phyloP scores from a whole-genome alignment of 2,888 invertebrate species.

The Dermolepida albohirtum region DNA sequence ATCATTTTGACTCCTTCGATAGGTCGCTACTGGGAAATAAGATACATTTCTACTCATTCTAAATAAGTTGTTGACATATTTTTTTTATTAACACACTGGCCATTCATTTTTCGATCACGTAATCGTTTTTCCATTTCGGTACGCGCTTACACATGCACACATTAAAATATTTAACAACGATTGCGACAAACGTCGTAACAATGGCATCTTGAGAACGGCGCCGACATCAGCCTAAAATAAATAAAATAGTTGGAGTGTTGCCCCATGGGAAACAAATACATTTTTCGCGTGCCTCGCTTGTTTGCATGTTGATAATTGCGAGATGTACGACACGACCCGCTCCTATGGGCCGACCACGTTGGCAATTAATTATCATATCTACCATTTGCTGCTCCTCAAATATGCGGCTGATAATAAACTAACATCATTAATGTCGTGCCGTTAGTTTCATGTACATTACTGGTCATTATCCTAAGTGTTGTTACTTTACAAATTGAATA shows the following conservation, averaged over 20 bases:
- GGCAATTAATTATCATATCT: too few species aligned
- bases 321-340: conserved; percentile 6
- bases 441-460: too few species aligned
- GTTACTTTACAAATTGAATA: too few species aligned
- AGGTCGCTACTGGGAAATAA: too few species aligned
- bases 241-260: conserved; percentile 39
- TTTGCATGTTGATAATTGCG: conserved; percentile 16
- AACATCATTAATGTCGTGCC: too few species aligned
- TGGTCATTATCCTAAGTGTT: too few species aligned
- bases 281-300: conserved; percentile 27
- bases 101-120: too few species aligned
- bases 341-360: background rate
- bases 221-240: conserved; percentile 32
- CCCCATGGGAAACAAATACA: conserved; percentile 33
- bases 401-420: conserved; percentile 6
- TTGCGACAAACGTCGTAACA: conserved; percentile 27
- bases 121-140: background rate
- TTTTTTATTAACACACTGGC: too few species aligned
- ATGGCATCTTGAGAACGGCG: conserved; percentile 17
- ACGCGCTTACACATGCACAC: conserved; percentile 1
- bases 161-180: conserved; percentile 28
- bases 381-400: background rate
- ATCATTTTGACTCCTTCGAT: too few species aligned
- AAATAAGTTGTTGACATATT: too few species aligned
- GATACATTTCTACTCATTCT: too few species aligned